These are phyloP conservation scores for Anoplolepis gracilipes DNA, from an alignment of 1,140 invertebrate genomes.

Conservation along the genomic window DNA sequence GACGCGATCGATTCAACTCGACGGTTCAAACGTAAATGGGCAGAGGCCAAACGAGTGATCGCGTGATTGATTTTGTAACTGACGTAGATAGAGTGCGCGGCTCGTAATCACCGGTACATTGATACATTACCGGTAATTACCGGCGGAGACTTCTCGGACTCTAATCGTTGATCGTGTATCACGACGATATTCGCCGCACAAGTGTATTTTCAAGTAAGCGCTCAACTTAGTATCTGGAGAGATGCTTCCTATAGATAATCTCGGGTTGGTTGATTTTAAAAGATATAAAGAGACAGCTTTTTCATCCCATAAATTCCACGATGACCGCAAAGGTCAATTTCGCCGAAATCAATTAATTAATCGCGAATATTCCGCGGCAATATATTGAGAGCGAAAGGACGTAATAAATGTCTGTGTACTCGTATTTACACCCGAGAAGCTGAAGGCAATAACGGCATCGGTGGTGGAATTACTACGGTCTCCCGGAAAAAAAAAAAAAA, in stretches of 20 bases:
- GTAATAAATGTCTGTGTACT: slow-evolving; percentile 42
- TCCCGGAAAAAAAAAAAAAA: not conserved
- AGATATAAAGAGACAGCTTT: not conserved
- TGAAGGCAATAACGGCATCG: slow-evolving; percentile 39
- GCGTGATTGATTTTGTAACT: slow-evolving; percentile 48
- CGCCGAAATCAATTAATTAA: slow-evolving; percentile 30
- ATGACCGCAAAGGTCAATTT: not conserved
- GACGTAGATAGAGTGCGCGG: slow-evolving; percentile 33
- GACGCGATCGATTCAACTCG: slow-evolving; percentile 23
- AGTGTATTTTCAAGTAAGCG: not conserved
- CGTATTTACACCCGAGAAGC: not conserved
- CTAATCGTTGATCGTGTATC: not conserved
- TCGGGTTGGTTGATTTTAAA: not conserved
- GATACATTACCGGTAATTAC: slow-evolving; percentile 13
- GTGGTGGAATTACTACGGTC: slow-evolving; percentile 32
- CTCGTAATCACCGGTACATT: slow-evolving; percentile 34
- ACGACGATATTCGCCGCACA: not conserved
- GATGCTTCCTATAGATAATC: not conserved
- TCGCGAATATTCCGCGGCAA: slow-evolving; percentile 21
- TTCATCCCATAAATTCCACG: not conserved
- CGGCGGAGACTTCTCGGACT: not conserved
- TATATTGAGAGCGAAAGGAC: not conserved
- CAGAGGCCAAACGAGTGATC: slow-evolving; percentile 42
- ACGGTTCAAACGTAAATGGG: slow-evolving; percentile 25
- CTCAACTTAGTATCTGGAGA: too few relatives aligned